phyloP scores from a whole-genome alignment of 2,888 invertebrate genomes.

The Oasisia sp. region DNA sequence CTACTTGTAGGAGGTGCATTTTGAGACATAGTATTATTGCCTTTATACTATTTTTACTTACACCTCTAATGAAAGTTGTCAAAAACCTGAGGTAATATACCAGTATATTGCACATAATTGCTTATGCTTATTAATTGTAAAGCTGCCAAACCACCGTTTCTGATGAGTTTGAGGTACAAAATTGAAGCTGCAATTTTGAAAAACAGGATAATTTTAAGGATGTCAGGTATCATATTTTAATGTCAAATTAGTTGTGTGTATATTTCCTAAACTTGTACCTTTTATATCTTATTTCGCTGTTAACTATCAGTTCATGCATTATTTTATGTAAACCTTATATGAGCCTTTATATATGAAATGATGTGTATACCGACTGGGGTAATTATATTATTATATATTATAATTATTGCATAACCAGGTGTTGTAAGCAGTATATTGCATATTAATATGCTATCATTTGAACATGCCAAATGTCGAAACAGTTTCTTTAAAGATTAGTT shows the following conservation, averaged over 20 bases:
- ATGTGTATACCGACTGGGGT: no score
- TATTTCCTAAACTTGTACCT: neutral
- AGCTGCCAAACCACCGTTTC: neutral
- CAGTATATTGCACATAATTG: neutral
- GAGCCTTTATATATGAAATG: neutral
- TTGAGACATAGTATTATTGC: constrained; percentile 2
- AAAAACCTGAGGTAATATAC: neutral
- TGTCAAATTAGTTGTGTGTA: neutral
- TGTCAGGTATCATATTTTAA: neutral
- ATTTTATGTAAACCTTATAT: neutral
- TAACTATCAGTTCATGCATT: neutral
- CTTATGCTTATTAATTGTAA: neutral
- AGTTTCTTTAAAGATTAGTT: neutral
- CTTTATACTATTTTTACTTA: constrained; percentile 5
- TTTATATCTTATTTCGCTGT: neutral
- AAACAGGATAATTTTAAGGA: neutral
- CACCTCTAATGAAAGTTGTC: neutral
- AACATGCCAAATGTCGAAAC: neutral
- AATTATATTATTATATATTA: no score
- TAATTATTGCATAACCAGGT: neutral
- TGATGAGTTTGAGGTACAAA: neutral
- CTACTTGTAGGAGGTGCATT: neutral
- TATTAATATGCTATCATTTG: neutral
- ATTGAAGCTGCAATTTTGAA: neutral
- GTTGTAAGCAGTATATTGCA: neutral